phyloP scores from a whole-genome alignment of 2,797 vertebrate species.

The Psittacula derbiana region DNA sequence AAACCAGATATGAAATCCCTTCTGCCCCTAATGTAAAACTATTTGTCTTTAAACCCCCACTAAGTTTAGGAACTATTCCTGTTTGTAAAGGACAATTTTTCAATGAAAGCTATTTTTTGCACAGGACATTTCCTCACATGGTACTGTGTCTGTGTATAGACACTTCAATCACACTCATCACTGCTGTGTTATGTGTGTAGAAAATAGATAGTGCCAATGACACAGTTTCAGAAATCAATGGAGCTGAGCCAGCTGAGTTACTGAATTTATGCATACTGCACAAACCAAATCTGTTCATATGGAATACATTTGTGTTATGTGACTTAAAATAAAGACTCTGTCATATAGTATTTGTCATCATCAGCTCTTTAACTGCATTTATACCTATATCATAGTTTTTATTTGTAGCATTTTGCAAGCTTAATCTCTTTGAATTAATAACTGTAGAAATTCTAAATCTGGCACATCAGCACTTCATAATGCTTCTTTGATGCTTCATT shows the following conservation, averaged over 20 bases:
- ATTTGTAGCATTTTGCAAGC: background rate
- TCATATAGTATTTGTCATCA: background rate
- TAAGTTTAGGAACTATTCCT: background rate
- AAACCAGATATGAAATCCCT: background rate
- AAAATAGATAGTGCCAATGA: constrained; percentile 28
- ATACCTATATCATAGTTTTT: background rate
- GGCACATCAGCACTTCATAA: background rate
- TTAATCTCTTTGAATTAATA: background rate
- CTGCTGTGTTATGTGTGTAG: rapidly evolving
- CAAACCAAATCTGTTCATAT: background rate
- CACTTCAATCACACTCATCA: constrained; percentile 22
- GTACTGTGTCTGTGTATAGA: background rate
- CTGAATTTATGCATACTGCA: background rate
- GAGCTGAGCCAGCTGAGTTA: background rate
- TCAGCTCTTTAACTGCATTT: background rate
- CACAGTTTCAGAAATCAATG: background rate
- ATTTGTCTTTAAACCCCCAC: background rate
- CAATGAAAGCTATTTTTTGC: background rate
- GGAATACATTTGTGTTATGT: background rate
- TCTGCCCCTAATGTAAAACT: background rate
- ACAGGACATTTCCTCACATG: background rate
- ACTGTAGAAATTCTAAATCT: background rate
- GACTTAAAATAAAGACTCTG: background rate
- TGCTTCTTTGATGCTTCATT: background rate
- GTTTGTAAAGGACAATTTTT: background rate